Base-by-base conservation (phyloP, 1,140 invertebrate species). In the Lasioglossum albipes region DNA sequence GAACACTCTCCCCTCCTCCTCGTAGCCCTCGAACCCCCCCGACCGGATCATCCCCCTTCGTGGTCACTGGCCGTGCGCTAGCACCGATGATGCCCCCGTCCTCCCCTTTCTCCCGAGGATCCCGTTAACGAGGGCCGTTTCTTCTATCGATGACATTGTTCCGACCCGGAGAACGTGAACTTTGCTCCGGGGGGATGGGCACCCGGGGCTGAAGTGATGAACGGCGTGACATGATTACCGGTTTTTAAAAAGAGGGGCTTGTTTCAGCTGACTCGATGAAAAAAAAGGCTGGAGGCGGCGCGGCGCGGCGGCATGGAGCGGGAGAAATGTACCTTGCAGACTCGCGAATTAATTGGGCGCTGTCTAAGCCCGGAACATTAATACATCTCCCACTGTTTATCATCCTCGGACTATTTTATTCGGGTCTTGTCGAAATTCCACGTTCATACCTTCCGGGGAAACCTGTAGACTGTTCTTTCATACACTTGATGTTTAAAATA, bases 71-170 rank as follows among this genome's bases (percentile, higher is more conserved):
- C 69, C 57, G 79, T 76, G 73, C 84, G 73, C 79, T 27, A 72
- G 78, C 71, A 74, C 66, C 76, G 72, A 85, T 67, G 22, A 59
- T 69, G 52, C 59, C 57, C 7, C 0, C 3, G 57, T 52, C 52
- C 18, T n/a, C 41, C 12, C 54, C 52, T 59, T 67, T 76, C 69
- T 66, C 42, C 36, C 68, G 75, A 67, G 81, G 75, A 86, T 81
- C 77, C 72, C 81, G 67, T 85, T 87, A 88, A 88, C 87, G 82
- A 88, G 81, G 74, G 66, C 67, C 67, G 68, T 78, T 87, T 76
- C 79, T 85, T 87, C 82, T 80, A 75, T 73, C 77, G 66, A 86
- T 81, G 81, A 83, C 81, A 81, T 85, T 83, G 75, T 82, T 82
- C 69, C 52, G 42, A 72, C 41, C 49, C 62, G 42, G 62, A 73